phyloP scores from a whole-genome alignment of 1,140 invertebrate genomes.

The Diprion similis region DNA sequence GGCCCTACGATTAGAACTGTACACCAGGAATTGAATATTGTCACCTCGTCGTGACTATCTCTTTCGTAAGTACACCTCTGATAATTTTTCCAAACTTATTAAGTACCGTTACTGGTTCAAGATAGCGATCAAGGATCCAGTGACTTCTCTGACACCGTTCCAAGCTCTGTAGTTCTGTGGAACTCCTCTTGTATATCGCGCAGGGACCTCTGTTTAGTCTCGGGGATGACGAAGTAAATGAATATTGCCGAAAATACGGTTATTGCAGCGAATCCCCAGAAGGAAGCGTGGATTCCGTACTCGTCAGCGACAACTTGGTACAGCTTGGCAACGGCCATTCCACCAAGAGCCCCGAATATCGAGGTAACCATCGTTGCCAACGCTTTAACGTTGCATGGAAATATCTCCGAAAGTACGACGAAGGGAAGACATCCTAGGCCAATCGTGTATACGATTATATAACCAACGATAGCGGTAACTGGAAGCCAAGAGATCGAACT shows the following conservation, averaged over 20 bases:
- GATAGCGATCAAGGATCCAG: too few relatives aligned
- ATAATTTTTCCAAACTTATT: too few relatives aligned
- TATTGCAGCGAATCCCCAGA: background rate
- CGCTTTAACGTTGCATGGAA: slow-evolving; percentile 11
- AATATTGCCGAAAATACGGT: background rate
- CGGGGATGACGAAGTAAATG: slow-evolving; percentile 9
- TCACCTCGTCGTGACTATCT: too few relatives aligned
- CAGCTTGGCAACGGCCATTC: background rate
- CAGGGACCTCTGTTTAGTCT: background rate
- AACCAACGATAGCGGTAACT: background rate
- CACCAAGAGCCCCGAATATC: background rate
- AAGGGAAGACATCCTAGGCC: background rate
- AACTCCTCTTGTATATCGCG: slow-evolving; percentile 3
- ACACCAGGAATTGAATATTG: too few relatives aligned
- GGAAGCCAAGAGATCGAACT: slow-evolving; percentile 8
- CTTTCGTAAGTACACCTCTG: too few relatives aligned
- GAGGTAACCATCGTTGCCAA: background rate
- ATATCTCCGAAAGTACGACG: slow-evolving; percentile 4
- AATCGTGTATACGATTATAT: background rate
- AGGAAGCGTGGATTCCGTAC: background rate
- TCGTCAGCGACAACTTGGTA: background rate
- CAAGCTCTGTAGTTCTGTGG: background rate
- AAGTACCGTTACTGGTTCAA: too few relatives aligned
- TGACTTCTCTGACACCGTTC: too few relatives aligned
- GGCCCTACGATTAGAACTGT: too few relatives aligned